Evolutionary conservation across 1,140 invertebrate genomes (phyloP), one percentile per base, ranked within the genome.

Genomic region (Polyergus mexicanus): DNA sequence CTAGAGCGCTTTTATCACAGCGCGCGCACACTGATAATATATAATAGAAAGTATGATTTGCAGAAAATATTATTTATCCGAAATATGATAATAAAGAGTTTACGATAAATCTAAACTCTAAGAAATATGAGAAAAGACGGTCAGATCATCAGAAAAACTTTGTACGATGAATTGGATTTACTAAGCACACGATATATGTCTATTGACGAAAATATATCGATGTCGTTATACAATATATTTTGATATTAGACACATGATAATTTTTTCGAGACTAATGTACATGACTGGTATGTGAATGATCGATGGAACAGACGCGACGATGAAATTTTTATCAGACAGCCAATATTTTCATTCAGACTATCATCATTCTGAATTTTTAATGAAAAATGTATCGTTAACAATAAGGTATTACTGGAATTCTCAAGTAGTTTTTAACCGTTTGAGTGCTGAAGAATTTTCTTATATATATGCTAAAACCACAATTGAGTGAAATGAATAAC

Each of bases 291-390:
- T 16, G 4, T 11, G 28, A 62, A n/a, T 25, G 16, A 76, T 44
- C 56, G 75, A 77, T 65, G n/a, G 6, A 66, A 47, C 7, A 28
- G 60, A 74, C n/a, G 38, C n/a, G 56, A 63, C 28, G 41, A 72
- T 74, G 28, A 84, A 77, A 54, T 62, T 75, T 84, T 84, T 41
- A 71, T 54, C 35, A 80, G 35, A 56, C 47, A n/a, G 38, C 19
- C 25, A 16, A 78, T 32, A 25, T 78, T 54, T 51, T 4, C 13
- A 13, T 28, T 10, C 8, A 28, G 41, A 3, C 28, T 22, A 38
- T 69, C 25, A 38, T 54, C 35, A 10, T 3, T 8, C 32, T 25
- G 4, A 7, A 32, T 72, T 69, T 13, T 71, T 2, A n/a, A 74
- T 25, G 38, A 7, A 69, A 72, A 74, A 38, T 60, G 2, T 28